phyloP scores from a whole-genome alignment of 2,888 invertebrate genomes.

The Cataglyphis altisquamis region DNA sequence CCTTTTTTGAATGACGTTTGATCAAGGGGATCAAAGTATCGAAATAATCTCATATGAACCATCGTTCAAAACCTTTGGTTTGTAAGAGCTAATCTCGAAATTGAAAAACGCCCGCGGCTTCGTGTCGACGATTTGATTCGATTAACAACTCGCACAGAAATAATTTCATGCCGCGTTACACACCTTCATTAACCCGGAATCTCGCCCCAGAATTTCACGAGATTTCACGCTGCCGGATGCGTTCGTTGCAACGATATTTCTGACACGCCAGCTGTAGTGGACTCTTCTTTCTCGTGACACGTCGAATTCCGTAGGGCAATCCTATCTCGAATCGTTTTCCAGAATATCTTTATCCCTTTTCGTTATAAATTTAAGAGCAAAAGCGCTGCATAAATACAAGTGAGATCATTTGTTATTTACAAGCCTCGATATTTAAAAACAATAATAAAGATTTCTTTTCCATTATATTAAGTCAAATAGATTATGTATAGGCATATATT shows the following conservation, averaged over 20 bases:
- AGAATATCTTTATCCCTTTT: not conserved
- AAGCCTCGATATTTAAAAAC: not conserved
- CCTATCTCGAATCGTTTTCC: not conserved
- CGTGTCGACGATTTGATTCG: slow-evolving; percentile 22
- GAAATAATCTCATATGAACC: slow-evolving; percentile 15
- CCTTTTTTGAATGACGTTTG: not conserved
- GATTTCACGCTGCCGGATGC: slow-evolving; percentile 18
- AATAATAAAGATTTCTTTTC: not conserved
- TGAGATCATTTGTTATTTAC: not conserved
- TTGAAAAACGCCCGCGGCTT: slow-evolving; percentile 18
- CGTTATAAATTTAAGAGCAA: not conserved
- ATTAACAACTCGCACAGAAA: slow-evolving; percentile 46
- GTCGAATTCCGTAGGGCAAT: not conserved
- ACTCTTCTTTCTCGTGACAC: not conserved
- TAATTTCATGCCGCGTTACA: slow-evolving; percentile 49
- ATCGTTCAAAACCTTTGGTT: not conserved
- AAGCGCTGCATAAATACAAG: not conserved
- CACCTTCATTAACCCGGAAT: slow-evolving; percentile 41
- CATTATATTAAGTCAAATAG: not conserved
- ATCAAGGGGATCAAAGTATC: not conserved
- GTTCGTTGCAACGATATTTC: slow-evolving; percentile 2
- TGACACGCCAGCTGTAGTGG: too few relatives aligned
- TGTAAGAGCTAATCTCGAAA: slow-evolving; percentile 14
- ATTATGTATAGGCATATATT: not conserved
- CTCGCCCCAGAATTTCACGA: slow-evolving; percentile 22